Percentiles rank a stretch among this genome's conserved stretches.
Evolutionary conservation across 2,797 vertebrate genomes (phyloP).

Genomic region (Betta splendens): DNA sequence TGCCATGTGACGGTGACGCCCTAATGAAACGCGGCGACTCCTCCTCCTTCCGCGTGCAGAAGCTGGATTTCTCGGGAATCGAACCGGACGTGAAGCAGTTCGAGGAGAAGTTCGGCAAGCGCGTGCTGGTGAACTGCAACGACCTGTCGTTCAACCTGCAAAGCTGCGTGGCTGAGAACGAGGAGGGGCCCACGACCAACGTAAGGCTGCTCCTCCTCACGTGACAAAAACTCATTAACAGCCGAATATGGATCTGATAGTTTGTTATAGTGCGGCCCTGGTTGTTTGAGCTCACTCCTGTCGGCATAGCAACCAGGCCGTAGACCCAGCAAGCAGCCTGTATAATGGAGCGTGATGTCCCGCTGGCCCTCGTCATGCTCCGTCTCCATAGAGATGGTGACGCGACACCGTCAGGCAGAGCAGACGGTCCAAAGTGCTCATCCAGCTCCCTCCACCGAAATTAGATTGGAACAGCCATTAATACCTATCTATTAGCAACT

Average conservation of each 20-base stretch:
- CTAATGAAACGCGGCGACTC: constrained; percentile 13
- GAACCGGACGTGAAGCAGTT: constrained; percentile 95
- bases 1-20: background rate
- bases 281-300: constrained; percentile 46
- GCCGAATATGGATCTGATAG: constrained; percentile 22
- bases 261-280: constrained; percentile 34
- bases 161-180: constrained; percentile 96
- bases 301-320: constrained; percentile 63
- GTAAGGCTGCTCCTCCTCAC: constrained; percentile 74
- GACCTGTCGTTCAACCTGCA: constrained; percentile 98
- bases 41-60: constrained; percentile 77
- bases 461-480: constrained; percentile 7
- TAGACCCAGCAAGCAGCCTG: constrained; percentile 41
- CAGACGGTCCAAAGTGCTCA: constrained; percentile 9
- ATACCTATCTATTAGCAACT: background rate
- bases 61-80: constrained; percentile 92
- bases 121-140: constrained; percentile 94
- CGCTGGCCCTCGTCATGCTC: constrained; percentile 50
- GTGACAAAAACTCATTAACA: constrained; percentile 17
- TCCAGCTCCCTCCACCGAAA: constrained; percentile 11
- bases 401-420: background rate
- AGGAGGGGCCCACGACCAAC: constrained; percentile 98
- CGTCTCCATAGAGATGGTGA: constrained; percentile 28
- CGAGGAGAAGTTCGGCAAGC: constrained; percentile 97
- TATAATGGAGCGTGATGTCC: constrained; percentile 64